Base-by-base conservation (phyloP, 2,888 invertebrate genomes). In the Tipula vernalis region DNA sequence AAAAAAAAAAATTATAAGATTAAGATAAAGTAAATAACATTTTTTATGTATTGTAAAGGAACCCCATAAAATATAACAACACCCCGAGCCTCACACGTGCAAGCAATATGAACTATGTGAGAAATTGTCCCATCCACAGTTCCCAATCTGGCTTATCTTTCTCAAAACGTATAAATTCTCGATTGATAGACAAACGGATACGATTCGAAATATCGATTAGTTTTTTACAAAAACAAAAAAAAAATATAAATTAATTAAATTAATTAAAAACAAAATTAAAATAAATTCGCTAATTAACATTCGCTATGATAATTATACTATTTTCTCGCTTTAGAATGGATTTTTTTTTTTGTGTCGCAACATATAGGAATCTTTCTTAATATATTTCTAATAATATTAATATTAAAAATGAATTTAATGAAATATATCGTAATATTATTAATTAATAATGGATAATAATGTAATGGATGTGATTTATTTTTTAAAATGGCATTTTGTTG, bases 41-140 rank as follows among this genome's bases (percentile, higher is more conserved):
- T 28, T 71, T 71, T 86, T 86, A 88, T 86, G 86, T 51, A 51
- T 51, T 83, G 85, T 83, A 87, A 87, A 83, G 18, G 36, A 87
- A 87, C 86, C 86, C 47, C 87, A 87, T 71, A 71, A 85, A 86
- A 42, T 87, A 87, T 88, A 88, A 87, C 88, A 71, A 87, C 88
- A 86, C 88, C 88, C 88, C 88, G 88, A 88, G 87, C 88, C 88
- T 86, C 87, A 88, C 88, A 88, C 89, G 88, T 88, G 88, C 91
- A 91, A 91, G 91, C 91, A 90, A 71, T 85, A 87, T 90, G 90
- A 91, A 91, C 90, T 89, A 94, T 94, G 94, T 94, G 94, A 94
- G 94, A 94, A 94, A 39, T 91, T 94, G 94, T 94, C 94, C 94
- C 94, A 94, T 94, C 94, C 94, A 94, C 94, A 94, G 94, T 94